Base-by-base conservation (phyloP, 2,888 invertebrate species). In the Ornithoptera alexandrae region DNA sequence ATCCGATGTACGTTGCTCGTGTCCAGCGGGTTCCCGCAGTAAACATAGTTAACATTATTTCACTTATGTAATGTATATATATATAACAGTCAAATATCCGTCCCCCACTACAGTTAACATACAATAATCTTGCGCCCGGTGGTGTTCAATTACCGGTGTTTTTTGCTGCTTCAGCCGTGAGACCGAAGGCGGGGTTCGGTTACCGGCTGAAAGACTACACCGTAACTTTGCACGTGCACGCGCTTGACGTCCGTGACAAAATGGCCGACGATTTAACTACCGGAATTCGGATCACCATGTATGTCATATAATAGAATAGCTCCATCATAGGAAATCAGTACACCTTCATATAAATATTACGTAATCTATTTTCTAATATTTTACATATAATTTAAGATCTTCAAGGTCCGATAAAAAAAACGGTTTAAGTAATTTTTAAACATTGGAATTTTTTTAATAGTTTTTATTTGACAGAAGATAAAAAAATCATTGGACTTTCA, bases 121-220 rank as follows among this genome's bases (percentile, higher is more conserved):
- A 77, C 76, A 74, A 74, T 75, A 30, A 75, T 76, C 80, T 78
- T 79, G 73, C 82, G 79, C 81, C 79, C 73, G 74, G 67, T 70
- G 84, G 88, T 89, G 84, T 91, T 81, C 69, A 74, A 84, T 90
- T 90, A 85, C 90, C 74, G 77, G 74, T 79, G 75, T 81, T 84
- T 88, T 85, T 84, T 84, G 82, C 61, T 61, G 67, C 78, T 76
- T 80, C 80, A 80, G 83, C 75, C 82, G 84, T 84, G 85, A 78
- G 85, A 86, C 77, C 81, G 81, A 79, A 81, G 85, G 90, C 91
- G 87, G 90, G 89, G 85, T 87, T 82, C 80, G 81, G 82, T 88
- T 88, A 85, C 87, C 78, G 73, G 77, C 87, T 87, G 91, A 89
- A 92, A 91, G 84, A 83, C 83, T 87, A 91, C 87, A 90, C 91